These are phyloP conservation scores for Chymomyza procnemis DNA, from an alignment of 2,888 invertebrate genomes.

Conservation along the genomic window DNA sequence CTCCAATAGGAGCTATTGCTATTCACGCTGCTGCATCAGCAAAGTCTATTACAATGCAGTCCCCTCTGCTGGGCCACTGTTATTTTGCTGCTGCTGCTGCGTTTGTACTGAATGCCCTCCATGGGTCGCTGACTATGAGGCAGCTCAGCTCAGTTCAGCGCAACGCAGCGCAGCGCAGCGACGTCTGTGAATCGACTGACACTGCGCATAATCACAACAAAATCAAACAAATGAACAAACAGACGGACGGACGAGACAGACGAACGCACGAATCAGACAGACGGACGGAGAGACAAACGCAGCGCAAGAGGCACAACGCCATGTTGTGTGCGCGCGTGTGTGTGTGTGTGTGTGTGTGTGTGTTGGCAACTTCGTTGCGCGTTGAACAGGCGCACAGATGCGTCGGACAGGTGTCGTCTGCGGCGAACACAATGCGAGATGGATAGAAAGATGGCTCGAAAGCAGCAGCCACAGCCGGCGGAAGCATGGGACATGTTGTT, in stretches of 20 bases:
- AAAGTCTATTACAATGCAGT: too few species aligned
- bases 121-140: slow-evolving; percentile 65
- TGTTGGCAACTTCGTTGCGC: slow-evolving; percentile 68
- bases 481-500: not conserved
- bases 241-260: slow-evolving; percentile 23
- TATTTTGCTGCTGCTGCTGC: slow-evolving; percentile 39
- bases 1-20: too few species aligned
- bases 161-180: slow-evolving; percentile 33
- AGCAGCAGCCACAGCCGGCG: not conserved
- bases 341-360: slow-evolving; percentile 44
- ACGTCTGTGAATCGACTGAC: slow-evolving; percentile 23
- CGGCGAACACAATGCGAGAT: too few species aligned
- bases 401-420: not conserved
- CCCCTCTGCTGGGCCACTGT: slow-evolving; percentile 6
- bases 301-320: slow-evolving; percentile 5
- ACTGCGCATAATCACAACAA: slow-evolving; percentile 72
- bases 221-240: slow-evolving; percentile 61
- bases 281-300: not conserved
- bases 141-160: slow-evolving; percentile 32
- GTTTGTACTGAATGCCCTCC: slow-evolving; percentile 64
- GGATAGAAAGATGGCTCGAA: not conserved
- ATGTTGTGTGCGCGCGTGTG: slow-evolving; percentile 21
- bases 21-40: too few species aligned
- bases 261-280: slow-evolving; percentile 7
- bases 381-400: slow-evolving; percentile 63